Evolutionary conservation across 1,140 invertebrate species (phyloP).

Genomic region (Batillaria attramentaria): DNA sequence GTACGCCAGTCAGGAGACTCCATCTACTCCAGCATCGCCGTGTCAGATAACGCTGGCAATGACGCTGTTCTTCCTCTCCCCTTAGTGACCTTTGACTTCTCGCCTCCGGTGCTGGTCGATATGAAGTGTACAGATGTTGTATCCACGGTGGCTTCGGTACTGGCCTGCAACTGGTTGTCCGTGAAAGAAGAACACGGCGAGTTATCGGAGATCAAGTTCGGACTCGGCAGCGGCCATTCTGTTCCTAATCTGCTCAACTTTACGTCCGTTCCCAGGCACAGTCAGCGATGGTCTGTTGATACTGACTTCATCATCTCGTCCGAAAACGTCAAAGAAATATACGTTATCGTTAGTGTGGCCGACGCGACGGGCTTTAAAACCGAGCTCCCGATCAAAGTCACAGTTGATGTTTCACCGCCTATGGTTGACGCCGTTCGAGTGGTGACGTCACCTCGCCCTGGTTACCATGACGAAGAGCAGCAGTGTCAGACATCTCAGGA

Average conservation of each 20-base stretch:
- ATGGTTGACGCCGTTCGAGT: constrained; percentile 29
- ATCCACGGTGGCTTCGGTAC: not conserved
- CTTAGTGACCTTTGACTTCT: not conserved
- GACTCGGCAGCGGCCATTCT: not conserved
- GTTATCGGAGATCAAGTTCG: not conserved
- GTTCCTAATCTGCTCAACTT: constrained; percentile 1
- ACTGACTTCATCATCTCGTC: not conserved
- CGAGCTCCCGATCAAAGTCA: constrained; percentile 17
- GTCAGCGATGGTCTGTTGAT: not conserved
- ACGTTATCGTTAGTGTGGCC: constrained; percentile 32
- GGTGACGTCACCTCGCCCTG: constrained; percentile 29
- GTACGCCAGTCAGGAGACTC: not conserved
- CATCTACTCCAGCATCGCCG: not conserved
- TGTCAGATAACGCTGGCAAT: constrained; percentile 6
- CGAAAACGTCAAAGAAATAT: constrained; percentile 27
- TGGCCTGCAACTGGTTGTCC: not conserved
- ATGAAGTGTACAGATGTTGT: not conserved
- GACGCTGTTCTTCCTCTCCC: not conserved
- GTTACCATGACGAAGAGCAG: constrained; percentile 24
- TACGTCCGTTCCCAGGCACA: not conserved
- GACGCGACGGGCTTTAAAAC: constrained; percentile 32
- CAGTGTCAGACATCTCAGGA: constrained; percentile 41
- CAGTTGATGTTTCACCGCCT: constrained; percentile 39
- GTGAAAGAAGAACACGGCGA: not conserved
- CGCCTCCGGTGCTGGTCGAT: not conserved